Conservation (phyloP, 2,888 invertebrate genomes). For the Apamea crenata region DNA sequence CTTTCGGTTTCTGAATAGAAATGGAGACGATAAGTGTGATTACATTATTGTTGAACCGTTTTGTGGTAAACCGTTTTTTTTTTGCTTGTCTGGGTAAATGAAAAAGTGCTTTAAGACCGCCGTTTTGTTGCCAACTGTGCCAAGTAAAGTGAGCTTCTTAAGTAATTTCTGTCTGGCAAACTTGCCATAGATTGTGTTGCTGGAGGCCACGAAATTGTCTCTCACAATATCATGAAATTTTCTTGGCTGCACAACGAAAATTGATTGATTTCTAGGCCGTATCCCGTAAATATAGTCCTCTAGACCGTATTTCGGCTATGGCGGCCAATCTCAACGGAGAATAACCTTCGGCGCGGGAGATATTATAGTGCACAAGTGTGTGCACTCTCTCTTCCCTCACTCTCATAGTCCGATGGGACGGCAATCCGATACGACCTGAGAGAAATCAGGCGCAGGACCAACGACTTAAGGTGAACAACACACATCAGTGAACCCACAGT, state of each 20-base stretch:
- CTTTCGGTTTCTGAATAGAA: slow-evolving; percentile 39
- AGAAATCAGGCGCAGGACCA: background rate
- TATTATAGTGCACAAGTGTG: background rate
- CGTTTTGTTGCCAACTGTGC: slow-evolving; percentile 43
- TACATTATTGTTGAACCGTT: slow-evolving; percentile 41
- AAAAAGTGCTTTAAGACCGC: slow-evolving; percentile 5
- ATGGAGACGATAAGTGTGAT: slow-evolving; percentile 52
- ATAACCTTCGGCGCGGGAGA: background rate
- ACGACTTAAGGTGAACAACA: no score
- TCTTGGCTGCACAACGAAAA: background rate
- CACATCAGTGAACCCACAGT: no score
- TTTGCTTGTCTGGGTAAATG: slow-evolving; percentile 20
- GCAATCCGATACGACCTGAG: background rate
- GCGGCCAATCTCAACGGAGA: background rate
- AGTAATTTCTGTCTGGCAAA: slow-evolving; percentile 9
- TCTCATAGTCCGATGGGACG: background rate
- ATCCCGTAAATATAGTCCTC: background rate
- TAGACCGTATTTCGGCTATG: background rate
- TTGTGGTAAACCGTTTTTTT: slow-evolving; percentile 21
- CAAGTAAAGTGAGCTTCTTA: slow-evolving; percentile 40
- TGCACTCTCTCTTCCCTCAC: background rate
- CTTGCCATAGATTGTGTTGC: slow-evolving; percentile 24
- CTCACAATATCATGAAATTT: slow-evolving; percentile 15
- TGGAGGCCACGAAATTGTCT: background rate
- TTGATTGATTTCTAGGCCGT: background rate